These are phyloP conservation scores for Loripinus fragilis DNA, from an alignment of 2,888 invertebrate species.

Conservation along the genomic window DNA sequence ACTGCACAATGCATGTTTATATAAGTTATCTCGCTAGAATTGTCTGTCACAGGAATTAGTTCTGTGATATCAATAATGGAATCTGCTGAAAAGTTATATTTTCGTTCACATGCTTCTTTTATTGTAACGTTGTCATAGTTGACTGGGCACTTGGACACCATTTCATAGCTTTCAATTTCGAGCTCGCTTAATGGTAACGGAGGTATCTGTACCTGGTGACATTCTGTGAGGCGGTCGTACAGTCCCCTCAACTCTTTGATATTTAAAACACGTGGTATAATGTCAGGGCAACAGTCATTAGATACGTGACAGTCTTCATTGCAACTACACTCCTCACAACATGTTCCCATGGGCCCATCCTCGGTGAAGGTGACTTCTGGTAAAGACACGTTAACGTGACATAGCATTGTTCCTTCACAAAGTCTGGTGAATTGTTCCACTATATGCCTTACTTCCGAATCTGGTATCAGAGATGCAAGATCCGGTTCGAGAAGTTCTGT, in stretches of 20 bases:
- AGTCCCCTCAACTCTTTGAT: neutral
- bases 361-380: neutral
- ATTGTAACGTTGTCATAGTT: neutral
- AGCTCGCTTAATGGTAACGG: neutral
- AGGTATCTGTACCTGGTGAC: neutral
- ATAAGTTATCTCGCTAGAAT: neutral
- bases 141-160: neutral
- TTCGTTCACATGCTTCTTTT: neutral
- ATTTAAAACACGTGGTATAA: neutral
- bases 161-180: neutral
- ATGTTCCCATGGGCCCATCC: neutral
- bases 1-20: constrained; percentile 1
- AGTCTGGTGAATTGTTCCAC: neutral
- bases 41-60: neutral
- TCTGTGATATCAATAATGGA: neutral
- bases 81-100: too few species aligned
- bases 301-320: neutral
- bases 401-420: neutral
- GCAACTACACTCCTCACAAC: neutral
- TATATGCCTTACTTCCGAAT: neutral
- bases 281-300: neutral
- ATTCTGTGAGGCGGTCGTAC: neutral
- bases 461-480: neutral
- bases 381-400: neutral
- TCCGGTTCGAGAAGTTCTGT: neutral